Evolutionary conservation across 2,888 invertebrate species (phyloP), one percentile per base, ranked within the genome.

Genomic region (Drosophila setosimentum): DNA sequence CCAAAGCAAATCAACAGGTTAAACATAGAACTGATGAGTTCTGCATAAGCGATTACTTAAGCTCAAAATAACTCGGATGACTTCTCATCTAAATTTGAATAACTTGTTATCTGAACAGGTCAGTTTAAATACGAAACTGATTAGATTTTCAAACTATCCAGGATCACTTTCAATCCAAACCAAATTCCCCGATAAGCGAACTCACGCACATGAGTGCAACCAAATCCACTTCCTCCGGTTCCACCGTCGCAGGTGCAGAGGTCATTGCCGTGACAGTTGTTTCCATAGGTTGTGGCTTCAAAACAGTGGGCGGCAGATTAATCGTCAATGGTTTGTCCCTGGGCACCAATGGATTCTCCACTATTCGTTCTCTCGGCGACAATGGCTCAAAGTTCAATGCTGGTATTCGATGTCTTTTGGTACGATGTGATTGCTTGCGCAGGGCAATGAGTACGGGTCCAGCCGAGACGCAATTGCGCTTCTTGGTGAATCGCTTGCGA

Each of bases 401-500:
- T 18, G 59, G 16, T 1, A 48, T 65, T 0, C 68, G 63, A 18
- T 80, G 67, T 32, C 69, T 50, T 42, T 76, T 89, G 59, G 65
- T 76, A 0, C 80, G 78, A 60, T 73, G 68, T 5, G 75, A 85
- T 68, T 90, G 84, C 0, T 80, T 89, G 10, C 82, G 89, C 21
- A 89, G 55, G 4, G 89, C 86, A 35, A 92, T 83, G 48, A 93
- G 83, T 30, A 93, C 82, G 18, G 93, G 93, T 40, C 92, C 93
- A 24, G 93, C 93, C 10, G 93, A 93, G 50, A 92, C 82, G 71
- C 92, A 93, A 73, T 91, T 92, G 18, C 93, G 89, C 60, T 91
- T 92, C 64, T 91, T 91, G 32, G 89, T 83, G 10, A 92, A 82
- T 16, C 84, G 80, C 68, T 91, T 92, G 69, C 89, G 91, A 2